These are phyloP conservation scores for Ranitomeya imitator DNA, from an alignment of 2,113 vertebrate genomes.

Conservation along the genomic window DNA sequence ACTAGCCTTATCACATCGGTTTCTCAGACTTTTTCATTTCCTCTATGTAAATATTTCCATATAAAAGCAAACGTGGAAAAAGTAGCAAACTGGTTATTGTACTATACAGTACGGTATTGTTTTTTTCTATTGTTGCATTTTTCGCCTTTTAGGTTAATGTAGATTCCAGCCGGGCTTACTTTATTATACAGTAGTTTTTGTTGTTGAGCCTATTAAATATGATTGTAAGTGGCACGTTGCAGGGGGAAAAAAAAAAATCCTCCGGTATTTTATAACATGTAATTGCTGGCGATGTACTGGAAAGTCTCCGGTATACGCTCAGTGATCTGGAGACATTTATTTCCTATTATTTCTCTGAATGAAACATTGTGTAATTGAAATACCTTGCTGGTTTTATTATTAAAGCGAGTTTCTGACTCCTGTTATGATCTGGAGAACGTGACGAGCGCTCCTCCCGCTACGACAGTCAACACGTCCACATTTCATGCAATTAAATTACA, in stretches of 20 bases:
- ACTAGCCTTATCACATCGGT: too few relatives aligned
- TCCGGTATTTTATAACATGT: conserved; percentile 47
- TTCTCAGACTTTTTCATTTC: background rate
- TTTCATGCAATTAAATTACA: conserved; percentile 55
- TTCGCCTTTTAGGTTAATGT: background rate
- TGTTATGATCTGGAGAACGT: conserved; percentile 40
- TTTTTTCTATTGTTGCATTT: background rate
- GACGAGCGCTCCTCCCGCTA: conserved; percentile 13
- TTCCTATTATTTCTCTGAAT: conserved; percentile 34
- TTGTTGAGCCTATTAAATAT: conserved; percentile 29
- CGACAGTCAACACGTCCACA: conserved; percentile 24
- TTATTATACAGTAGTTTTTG: conserved; percentile 9
- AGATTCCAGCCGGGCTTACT: background rate
- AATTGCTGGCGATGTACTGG: conserved; percentile 52
- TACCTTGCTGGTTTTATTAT: conserved; percentile 53
- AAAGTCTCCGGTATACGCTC: conserved; percentile 35
- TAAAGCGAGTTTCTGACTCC: conserved; percentile 34
- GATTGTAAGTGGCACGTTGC: conserved; percentile 41
- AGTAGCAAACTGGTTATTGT: background rate
- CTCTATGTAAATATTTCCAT: background rate
- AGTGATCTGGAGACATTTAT: background rate
- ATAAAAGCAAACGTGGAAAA: background rate
- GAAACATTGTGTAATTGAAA: conserved; percentile 54
- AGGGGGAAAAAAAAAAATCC: conserved; percentile 14
- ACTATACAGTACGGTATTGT: background rate